Evolutionary conservation across 2,888 invertebrate species (phyloP).

Genomic region (Sipha maydis): DNA sequence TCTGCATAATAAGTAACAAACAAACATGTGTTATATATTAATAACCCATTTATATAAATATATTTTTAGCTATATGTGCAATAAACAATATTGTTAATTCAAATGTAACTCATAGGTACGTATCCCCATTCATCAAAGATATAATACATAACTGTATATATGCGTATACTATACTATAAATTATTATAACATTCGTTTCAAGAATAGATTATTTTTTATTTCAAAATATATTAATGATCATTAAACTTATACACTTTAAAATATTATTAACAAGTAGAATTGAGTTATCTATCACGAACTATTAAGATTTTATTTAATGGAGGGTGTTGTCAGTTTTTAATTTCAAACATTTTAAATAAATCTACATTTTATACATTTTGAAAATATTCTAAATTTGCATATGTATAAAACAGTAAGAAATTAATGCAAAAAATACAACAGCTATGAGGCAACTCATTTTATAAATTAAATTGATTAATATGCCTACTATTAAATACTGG

Average conservation of each 20-base stretch:
- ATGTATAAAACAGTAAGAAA: too few species aligned
- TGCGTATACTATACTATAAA: not conserved
- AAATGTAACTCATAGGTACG: not conserved
- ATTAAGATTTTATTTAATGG: not conserved
- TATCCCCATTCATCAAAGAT: not conserved
- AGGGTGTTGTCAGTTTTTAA: not conserved
- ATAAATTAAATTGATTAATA: too few species aligned
- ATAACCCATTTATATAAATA: slow-evolving; percentile 8
- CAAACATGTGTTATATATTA: not conserved
- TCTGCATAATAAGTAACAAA: not conserved
- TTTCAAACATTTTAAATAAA: not conserved
- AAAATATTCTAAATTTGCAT: too few species aligned
- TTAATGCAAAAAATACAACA: too few species aligned
- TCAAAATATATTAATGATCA: not conserved
- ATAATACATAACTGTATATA: not conserved
- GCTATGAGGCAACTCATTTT: too few species aligned
- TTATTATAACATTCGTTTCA: not conserved
- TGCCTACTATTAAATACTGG: too few species aligned
- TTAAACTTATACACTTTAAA: not conserved
- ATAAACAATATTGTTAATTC: not conserved
- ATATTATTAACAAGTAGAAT: not conserved
- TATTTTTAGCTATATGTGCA: not conserved
- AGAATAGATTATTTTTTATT: not conserved
- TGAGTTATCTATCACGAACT: not conserved
- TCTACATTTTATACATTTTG: too few species aligned